Evolutionary conservation across 2,888 invertebrate genomes (phyloP), one percentile per base, ranked within the genome.

Genomic region (Lypha dubia): DNA sequence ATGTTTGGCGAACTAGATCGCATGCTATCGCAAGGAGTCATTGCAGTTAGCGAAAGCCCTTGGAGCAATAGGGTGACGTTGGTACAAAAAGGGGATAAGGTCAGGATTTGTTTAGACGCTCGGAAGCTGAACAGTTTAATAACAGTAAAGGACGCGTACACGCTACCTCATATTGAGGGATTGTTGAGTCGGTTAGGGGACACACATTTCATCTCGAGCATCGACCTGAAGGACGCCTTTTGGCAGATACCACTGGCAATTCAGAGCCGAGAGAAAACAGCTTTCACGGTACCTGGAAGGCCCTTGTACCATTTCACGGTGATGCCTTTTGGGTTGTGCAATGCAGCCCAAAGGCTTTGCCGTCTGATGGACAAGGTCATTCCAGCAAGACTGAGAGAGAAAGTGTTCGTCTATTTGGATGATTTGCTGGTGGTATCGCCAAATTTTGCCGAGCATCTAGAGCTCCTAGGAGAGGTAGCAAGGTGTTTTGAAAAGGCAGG

Each of bases 341-440:
- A 35, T 13, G 35, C 58, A 3, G 60, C 17, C 13, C 35, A 60
- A 17, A 11, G 60, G 35, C 1, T 60, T 1, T 38, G 60, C 38
- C 77, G 87, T 1, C 58, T 88, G 28, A 82, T 88, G 73, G 76
- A 76, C 32, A 80, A 67, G 44, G 41, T 44, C 17, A 70, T 70
- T 17, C 24, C 41, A n/a, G 35, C 38, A 11, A 7, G n/a, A 24
- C 35, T 67, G n/a, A 44, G 44, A n/a, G 7, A 32, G 63, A 22
- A 15, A 41, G 51, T 35, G 49, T 67, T 70, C 11, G 51, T 53
- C 9, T 49, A 67, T 28, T 58, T 58, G 35, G 32, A 58, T 20
- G 35, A 58, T 58, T 11, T 35, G 32, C 32, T 58, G 32, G 58
- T 35, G 32, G 35, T 35, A 17, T 20, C 35, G 17, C n/a, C 35